Percentiles rank a stretch among this genome's conserved stretches.
These are phyloP conservation scores for Cricetomys ansorgei DNA, from an alignment of 2,113 vertebrate species.

Conservation along the genomic window DNA sequence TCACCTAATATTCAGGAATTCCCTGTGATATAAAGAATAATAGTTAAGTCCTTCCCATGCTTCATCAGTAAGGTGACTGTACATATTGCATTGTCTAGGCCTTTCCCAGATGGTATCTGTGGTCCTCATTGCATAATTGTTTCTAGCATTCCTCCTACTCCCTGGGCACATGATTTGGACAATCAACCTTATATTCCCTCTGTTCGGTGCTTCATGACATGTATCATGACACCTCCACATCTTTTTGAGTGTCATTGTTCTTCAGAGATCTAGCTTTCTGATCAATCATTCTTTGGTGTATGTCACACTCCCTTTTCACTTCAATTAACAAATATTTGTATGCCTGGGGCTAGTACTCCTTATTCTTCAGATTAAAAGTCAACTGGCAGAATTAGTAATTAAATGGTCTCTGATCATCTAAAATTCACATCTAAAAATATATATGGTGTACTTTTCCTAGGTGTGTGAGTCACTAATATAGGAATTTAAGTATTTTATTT, in stretches of 20 bases:
- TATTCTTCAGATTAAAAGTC: not conserved
- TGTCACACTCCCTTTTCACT: not conserved
- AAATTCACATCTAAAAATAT: slow-evolving; percentile 11
- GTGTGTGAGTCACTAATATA: not conserved
- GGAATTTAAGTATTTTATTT: not conserved
- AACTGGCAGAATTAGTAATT: not conserved
- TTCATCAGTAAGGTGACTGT: not conserved
- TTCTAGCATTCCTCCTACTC: not conserved
- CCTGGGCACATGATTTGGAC: not conserved
- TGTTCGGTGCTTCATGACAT: not conserved
- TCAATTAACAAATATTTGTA: not conserved
- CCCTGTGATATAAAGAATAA: not conserved
- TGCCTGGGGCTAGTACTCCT: not conserved
- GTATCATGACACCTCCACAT: not conserved
- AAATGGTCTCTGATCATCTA: not conserved
- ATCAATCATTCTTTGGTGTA: not conserved
- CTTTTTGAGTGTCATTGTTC: not conserved
- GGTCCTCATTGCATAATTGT: not conserved
- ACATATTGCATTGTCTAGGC: not conserved
- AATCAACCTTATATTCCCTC: not conserved
- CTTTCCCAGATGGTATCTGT: not conserved
- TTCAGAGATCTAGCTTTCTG: not conserved
- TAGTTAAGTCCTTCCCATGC: not conserved
- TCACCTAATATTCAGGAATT: not conserved
- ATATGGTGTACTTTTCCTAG: not conserved